Conservation (phyloP, 2,888 invertebrate genomes). For the Mesoligia furuncula region DNA sequence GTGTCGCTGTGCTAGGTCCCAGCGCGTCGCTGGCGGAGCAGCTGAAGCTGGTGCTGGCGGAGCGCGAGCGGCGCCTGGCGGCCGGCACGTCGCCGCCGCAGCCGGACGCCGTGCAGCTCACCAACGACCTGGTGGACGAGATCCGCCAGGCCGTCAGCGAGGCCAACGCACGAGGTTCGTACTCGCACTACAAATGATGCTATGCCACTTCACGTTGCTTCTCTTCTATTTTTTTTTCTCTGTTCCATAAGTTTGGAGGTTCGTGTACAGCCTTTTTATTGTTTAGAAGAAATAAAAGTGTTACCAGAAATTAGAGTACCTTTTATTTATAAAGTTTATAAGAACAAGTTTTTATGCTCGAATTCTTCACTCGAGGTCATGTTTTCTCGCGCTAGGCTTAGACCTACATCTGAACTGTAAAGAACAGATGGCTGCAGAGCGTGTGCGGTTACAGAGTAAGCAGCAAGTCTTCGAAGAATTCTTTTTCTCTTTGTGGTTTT, state of each 20-base stretch:
- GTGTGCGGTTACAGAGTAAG: constrained; percentile 46
- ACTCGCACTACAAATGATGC: constrained; percentile 37
- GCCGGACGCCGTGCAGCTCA: constrained; percentile 93
- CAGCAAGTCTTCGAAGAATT: constrained; percentile 32
- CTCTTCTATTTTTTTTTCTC: constrained; percentile 49
- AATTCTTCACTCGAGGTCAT: constrained; percentile 16
- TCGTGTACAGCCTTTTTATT: constrained; percentile 50
- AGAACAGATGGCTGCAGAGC: constrained; percentile 50
- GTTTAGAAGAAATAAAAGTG: constrained; percentile 38
- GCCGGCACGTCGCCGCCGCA: constrained; percentile 77
- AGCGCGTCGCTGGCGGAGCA: constrained; percentile 96
- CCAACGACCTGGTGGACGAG: constrained; percentile 96
- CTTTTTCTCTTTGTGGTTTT: constrained; percentile 27
- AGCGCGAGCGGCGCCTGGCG: constrained; percentile 94
- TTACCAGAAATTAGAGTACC: constrained; percentile 14
- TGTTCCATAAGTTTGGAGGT: constrained; percentile 51
- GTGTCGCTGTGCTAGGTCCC: constrained; percentile 86
- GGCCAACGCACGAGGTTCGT: constrained; percentile 95
- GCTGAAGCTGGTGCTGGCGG: constrained; percentile 96
- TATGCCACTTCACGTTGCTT: constrained; percentile 50
- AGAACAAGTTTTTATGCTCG: constrained; percentile 18
- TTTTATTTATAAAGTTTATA: constrained; percentile 40
- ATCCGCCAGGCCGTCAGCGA: constrained; percentile 96
- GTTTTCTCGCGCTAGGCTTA: constrained; percentile 18
- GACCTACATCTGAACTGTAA: constrained; percentile 47